Conservation (phyloP, 2,113 vertebrate genomes). For the Marmota monax region DNA sequence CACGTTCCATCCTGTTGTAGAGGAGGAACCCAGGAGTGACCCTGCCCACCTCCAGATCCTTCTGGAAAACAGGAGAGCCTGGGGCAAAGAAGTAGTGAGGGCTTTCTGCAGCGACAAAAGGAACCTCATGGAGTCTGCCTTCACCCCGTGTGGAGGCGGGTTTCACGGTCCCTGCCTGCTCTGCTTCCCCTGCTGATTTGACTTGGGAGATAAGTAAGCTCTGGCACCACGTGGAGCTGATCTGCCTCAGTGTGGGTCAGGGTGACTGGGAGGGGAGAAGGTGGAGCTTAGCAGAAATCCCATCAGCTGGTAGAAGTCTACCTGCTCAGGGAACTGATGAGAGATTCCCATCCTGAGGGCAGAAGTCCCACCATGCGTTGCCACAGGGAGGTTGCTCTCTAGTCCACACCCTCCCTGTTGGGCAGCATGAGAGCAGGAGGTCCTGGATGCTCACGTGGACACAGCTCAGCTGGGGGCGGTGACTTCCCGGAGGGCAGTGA, state of each 20-base stretch:
- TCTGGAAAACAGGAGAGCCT: neutral
- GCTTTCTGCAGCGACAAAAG: conserved; percentile 63
- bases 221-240: neutral
- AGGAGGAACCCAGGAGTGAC: neutral
- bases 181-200: conserved; percentile 57
- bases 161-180: conserved; percentile 47
- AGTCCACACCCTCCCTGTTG: conserved; percentile 43
- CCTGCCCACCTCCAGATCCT: neutral
- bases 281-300: conserved; percentile 47
- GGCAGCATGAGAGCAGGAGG: neutral
- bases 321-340: conserved; percentile 38
- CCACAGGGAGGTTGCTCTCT: conserved; percentile 34
- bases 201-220: conserved; percentile 42
- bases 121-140: conserved; percentile 21
- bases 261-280: neutral
- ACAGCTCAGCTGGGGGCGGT: neutral
- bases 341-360: conserved; percentile 55
- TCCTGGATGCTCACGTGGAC: neutral
- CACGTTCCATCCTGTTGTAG: too few species aligned
- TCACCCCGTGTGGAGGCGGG: conserved; percentile 40
- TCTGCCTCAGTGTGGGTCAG: neutral
- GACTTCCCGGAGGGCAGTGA: neutral
- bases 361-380: conserved; percentile 31
- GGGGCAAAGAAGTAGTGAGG: conserved; percentile 57
- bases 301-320: conserved; percentile 7